Evolutionary conservation across 2,888 invertebrate genomes (phyloP), one percentile per base, ranked within the genome.

Genomic region (Trypoxylon attenuatum): DNA sequence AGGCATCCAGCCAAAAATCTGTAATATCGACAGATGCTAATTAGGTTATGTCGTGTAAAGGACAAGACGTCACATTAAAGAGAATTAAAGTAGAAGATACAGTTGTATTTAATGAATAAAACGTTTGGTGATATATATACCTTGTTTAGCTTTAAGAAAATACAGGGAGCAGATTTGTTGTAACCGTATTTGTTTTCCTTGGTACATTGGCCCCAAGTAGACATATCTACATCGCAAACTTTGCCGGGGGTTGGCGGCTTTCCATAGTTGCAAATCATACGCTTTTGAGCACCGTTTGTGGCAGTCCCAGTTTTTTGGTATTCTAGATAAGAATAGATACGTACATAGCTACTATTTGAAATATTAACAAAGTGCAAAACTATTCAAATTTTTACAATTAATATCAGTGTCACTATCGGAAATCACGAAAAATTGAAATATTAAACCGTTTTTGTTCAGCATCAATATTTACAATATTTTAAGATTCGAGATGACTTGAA

Each of bases 91-190:
- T n/a, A n/a, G n/a, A n/a, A n/a, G n/a, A n/a, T n/a, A 8, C 8
- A 8, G 25, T 25, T 25, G 25, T 8, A 5, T 25, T 25, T 25
- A 25, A 25, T n/a, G n/a, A n/a, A n/a, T n/a, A n/a, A n/a, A n/a
- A n/a, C n/a, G n/a, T n/a, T 25, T 25, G 25, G 25, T 25, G 25
- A 8, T 5, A n/a, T 1, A 62, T 79, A 78, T 88, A 97, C 97
- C 93, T 95, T 97, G 88, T 99, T 99, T 78, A 99, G 90, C 88
- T 99, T 99, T 77, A 99, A 91, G 89, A 98, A 94, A 86, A 99
- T 94, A 88, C 99, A 99, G 13, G 99, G 99, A 58, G 93, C 93
- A 61, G 94, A 94, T 76, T 91, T 90, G 73, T 92, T 92, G 88
- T 94, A 99, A 84, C 97, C 97, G 88, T 94, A 99, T 80, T 94